Base-by-base conservation (phyloP, 2,888 invertebrate genomes). In the Dioctria rufipes region DNA sequence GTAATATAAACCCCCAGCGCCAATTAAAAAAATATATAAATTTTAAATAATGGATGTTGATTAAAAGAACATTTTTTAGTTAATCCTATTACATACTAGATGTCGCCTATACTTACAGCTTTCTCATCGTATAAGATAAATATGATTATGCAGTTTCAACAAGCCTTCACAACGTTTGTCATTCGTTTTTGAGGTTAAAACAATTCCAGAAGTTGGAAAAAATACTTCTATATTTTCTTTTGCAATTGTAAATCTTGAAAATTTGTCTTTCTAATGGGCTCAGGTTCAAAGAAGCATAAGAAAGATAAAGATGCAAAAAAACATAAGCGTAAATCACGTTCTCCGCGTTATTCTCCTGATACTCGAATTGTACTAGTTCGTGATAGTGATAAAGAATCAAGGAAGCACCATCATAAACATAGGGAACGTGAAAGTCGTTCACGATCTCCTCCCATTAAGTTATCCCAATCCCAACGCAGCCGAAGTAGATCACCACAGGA, bases 241-340 rank as follows among this genome's bases (percentile, higher is more conserved):
- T n/a, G 40, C 40, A 46, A n/a, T 25, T 46, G 13, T 25, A 39
- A n/a, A 65, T 65, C 51, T 25, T 39, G 8, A 6, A 6, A 66
- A 37, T 69, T 54, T 3, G 11, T 65, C 25, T 25, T 6, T 4
- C 85, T 83, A 84, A 89, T 89, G 89, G 89, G 89, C 49, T 86
- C 86, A 3, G 89, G 89, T 83, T 89, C 89, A 80, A 88, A 89
- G 80, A 89, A 89, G 80, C 88, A 87, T 80, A 89, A 89, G 79
- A 82, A 83, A 37, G 84, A 84, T 67, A 83, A 83, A 6, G 88
- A 87, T 46, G 89, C 88, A 71, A 86, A 86, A 78, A 87, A 87
- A 71, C 86, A 86, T 81, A 85, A 85, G 11, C 85, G 86, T 0
- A 85, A 84, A 8, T 87, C 87, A 5, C 83, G 82, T 4, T 84